Percentiles rank a stretch among this genome's conserved stretches.
Conservation (phyloP, 2,888 invertebrate genomes). For the Xestia c-nigrum region DNA sequence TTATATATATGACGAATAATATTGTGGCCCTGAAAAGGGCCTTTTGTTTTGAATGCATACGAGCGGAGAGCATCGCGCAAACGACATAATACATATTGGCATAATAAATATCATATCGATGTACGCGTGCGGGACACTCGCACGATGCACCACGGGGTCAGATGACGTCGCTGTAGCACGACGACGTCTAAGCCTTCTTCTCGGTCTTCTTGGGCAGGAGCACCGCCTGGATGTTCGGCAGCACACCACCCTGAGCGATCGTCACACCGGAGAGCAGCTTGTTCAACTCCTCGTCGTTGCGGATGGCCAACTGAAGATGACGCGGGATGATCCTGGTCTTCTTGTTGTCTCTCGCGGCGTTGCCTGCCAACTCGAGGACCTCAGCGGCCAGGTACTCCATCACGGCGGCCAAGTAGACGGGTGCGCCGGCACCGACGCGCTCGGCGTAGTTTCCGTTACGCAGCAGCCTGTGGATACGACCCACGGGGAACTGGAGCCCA, state of each 20-base stretch:
- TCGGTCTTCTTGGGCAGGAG: conserved; percentile 93
- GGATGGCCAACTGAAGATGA: conserved; percentile 93
- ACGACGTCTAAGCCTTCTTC: conserved; percentile 62
- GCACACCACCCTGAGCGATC: conserved; percentile 95
- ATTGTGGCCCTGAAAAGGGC: conserved; percentile 61
- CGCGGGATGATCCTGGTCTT: conserved; percentile 89
- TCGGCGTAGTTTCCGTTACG: conserved; percentile 91
- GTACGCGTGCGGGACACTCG: conserved; percentile 10
- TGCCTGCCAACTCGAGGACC: conserved; percentile 21
- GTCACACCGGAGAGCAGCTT: conserved; percentile 94
- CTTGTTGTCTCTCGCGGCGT: conserved; percentile 24
- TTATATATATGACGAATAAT: conserved; percentile 10
- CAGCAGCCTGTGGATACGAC: conserved; percentile 83
- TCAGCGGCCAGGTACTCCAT: conserved; percentile 78
- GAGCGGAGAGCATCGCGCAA: conserved; percentile 14
- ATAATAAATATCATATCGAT: conserved; percentile 3
- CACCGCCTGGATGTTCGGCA: conserved; percentile 95
- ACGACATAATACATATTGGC: conserved; percentile 9
- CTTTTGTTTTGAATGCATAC: conserved; percentile 41
- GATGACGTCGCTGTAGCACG: not conserved
- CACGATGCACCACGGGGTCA: conserved; percentile 3
- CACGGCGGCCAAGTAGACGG: conserved; percentile 89
- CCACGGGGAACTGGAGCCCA: conserved; percentile 90
- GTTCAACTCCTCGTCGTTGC: conserved; percentile 95
- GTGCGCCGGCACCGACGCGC: conserved; percentile 73